Base-by-base conservation (phyloP, 2,797 vertebrate genomes). In the Dallia pectoralis region DNA sequence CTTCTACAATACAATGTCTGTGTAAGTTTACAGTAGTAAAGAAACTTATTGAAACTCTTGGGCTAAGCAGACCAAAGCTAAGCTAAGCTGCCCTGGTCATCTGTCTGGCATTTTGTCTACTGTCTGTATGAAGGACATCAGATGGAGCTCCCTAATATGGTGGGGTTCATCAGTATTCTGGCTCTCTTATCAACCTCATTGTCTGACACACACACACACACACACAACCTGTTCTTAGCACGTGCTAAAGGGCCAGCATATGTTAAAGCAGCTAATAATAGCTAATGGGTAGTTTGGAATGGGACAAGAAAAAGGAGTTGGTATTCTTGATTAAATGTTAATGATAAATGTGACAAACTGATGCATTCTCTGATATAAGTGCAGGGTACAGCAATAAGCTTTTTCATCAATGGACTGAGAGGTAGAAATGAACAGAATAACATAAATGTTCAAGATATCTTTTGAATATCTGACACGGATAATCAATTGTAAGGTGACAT, bases 191-290 rank as follows among this genome's bases (percentile, higher is more conserved):
- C 59, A 27, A 15, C 12, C 59, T 25, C 59, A 11, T 27, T 25
- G 27, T 62, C 59, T 62, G 59, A 25, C 59, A 62, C 14, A 11
- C 12, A 29, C 36, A 44, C 64, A 66, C 64, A 66, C 19, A 22
- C n/a, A 47, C 65, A 15, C 30, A 67, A 22, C 11, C 33, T 44
- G 63, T 40, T n/a, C 30, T 66, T 66, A 66, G 63, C 63, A 18
- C 36, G 36, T 66, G 36, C 65, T 67, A 44, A 44, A 36, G 36
- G 65, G 65, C 36, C 65, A 67, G 65, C n/a, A 67, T 25, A 47
- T 47, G 40, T 1, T 4, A 67, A 47, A n/a, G 4, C 40, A 67
- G 22, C 36, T 47, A 48, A 67, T 47, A 67, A 67, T 27, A 47
- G 66, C n/a, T 16, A 15, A 47, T 63, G 29, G 61, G 16, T 30